Percentiles rank a stretch among this genome's conserved stretches.
Evolutionary conservation across 2,797 vertebrate species (phyloP).

Genomic region (Lepilemur septentrionalis): DNA sequence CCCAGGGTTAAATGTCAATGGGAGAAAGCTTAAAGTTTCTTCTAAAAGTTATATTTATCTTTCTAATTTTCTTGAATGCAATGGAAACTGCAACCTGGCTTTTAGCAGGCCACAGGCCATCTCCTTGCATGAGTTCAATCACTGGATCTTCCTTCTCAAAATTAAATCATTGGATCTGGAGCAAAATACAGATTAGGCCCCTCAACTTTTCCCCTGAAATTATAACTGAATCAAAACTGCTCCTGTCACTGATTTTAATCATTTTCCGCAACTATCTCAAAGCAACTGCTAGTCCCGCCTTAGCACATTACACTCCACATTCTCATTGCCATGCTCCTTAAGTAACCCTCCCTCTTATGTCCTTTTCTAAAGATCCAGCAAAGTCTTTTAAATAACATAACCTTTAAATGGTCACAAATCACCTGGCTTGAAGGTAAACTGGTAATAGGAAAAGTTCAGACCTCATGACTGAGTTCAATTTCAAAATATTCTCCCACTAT

Average conservation of each 20-base stretch:
- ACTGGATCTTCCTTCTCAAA: slow-evolving; percentile 18
- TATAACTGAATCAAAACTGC: slow-evolving; percentile 40
- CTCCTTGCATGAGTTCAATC: slow-evolving; percentile 18
- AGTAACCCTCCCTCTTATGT: background rate
- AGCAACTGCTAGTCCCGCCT: slow-evolving; percentile 12
- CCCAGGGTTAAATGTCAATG: background rate
- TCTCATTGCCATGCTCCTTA: background rate
- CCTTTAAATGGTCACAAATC: slow-evolving; percentile 38
- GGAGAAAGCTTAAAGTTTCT: slow-evolving; percentile 10
- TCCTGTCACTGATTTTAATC: slow-evolving; percentile 23
- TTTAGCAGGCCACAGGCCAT: slow-evolving; percentile 20
- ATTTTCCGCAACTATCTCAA: slow-evolving; percentile 29
- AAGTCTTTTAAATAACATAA: slow-evolving; percentile 40
- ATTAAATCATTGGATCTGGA: slow-evolving; percentile 46
- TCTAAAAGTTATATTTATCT: slow-evolving; percentile 40
- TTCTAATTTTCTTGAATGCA: slow-evolving; percentile 50
- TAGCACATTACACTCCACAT: background rate
- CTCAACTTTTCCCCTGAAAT: slow-evolving; percentile 21
- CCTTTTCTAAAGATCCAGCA: slow-evolving; percentile 4
- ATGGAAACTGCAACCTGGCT: slow-evolving; percentile 21
- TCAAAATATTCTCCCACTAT: slow-evolving; percentile 33
- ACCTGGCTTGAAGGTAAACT: slow-evolving; percentile 12
- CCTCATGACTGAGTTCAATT: slow-evolving; percentile 24
- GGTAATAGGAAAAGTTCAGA: slow-evolving; percentile 22
- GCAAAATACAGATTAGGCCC: slow-evolving; percentile 30